Base-by-base conservation (phyloP, 2,797 vertebrate species). In the Manis pentadactyla region DNA sequence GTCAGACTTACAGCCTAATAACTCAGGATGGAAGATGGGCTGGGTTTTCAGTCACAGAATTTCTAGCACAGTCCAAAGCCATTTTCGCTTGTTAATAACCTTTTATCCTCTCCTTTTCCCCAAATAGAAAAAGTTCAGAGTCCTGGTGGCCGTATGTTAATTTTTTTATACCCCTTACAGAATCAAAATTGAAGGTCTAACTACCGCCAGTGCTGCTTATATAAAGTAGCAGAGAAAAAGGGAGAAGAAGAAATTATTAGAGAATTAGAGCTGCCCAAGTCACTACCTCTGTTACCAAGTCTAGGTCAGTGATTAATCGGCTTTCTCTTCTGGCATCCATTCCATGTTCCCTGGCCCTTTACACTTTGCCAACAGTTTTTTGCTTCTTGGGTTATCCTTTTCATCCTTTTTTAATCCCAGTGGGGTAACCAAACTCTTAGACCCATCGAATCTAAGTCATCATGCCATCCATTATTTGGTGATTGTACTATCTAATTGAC, bases 341-440 rank as follows among this genome's bases (percentile, higher is more conserved):
- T 15, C 11, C n/a, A 19, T 18, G 3, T 31, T 34, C 25, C 8
- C 17, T 1, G 0, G 3, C 31, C 2, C 13, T 15, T 77, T 51
- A 23, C 3, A 91, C 23, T 69, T 69, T 68, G 27, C 29, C 51
- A 61, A 7, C 8, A 27, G 66, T 4, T 39, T 87, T 73, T 18
- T 53, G 29, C 39, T 71, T 10, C 4, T 29, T 59, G 15, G 2
- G 0, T 46, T 18, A 14, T 73, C 23, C 14, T 29, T 73, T 27
- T 27, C 11, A 14, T 31, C 18, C 42, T 31, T 23, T 57, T 53
- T 51, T 64, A 42, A 73, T 46, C 51, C 18, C 13, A 7, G 8
- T 61, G 25, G 51, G 25, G 15, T 83, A 13, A 69, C 37, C 5
- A 14, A 27, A 53, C 42, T 64, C 7, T 23, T 34, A 59, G 83